These are phyloP conservation scores for Chironomus tepperi DNA, from an alignment of 1,140 invertebrate genomes.

Conservation along the genomic window DNA sequence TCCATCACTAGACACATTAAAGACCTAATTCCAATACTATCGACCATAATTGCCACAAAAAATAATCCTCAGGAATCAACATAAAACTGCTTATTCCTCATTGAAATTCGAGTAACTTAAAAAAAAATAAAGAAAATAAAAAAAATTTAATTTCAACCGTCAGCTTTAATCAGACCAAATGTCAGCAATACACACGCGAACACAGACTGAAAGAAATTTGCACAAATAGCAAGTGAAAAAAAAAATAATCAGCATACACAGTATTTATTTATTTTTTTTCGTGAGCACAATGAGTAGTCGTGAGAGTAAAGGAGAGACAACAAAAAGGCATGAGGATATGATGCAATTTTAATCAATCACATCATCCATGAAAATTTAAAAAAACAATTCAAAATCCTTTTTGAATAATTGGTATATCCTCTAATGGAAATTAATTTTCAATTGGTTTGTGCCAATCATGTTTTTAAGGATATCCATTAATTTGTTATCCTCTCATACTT, in stretches of 20 bases:
- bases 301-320: background rate
- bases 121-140: too few relatives aligned
- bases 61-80: background rate
- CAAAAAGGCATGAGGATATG: background rate
- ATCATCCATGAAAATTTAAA: conserved; percentile 14
- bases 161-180: background rate
- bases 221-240: background rate
- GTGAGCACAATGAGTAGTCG: background rate
- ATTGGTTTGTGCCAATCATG: too few relatives aligned
- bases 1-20: too few relatives aligned
- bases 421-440: too few relatives aligned
- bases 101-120: background rate
- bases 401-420: too few relatives aligned
- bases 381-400: background rate
- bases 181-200: conserved; percentile 5
- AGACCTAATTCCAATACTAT: too few relatives aligned
- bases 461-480: background rate
- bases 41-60: too few relatives aligned
- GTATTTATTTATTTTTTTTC: background rate
- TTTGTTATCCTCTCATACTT: background rate
- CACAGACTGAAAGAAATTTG: background rate
- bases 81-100: background rate
- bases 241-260: background rate
- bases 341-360: conserved; percentile 9
- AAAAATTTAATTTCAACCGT: background rate